Evolutionary conservation across 2,113 vertebrate genomes (phyloP).

Genomic region (Lampris megalopsis): DNA sequence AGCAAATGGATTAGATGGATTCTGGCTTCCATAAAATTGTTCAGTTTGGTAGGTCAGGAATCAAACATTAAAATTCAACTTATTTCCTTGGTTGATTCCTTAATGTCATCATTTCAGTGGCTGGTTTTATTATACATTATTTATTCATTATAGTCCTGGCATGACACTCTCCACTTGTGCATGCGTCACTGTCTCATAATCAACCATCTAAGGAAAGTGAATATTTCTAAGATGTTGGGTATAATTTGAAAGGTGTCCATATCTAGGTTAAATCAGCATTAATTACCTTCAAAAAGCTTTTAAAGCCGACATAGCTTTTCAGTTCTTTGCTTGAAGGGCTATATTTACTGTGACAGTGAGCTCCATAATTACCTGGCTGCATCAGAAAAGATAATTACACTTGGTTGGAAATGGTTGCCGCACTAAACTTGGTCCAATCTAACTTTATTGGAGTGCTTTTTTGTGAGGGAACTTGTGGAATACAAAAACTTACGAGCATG

Average conservation of each 20-base stretch:
- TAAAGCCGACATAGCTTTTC: not conserved
- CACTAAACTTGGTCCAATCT: not conserved
- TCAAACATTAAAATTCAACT: too few relatives aligned
- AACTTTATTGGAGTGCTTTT: not conserved
- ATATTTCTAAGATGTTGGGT: not conserved
- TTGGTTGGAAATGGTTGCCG: constrained; percentile 8
- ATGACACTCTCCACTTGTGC: too few relatives aligned
- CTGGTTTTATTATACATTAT: too few relatives aligned
- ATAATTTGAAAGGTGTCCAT: not conserved
- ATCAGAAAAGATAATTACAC: constrained; percentile 50
- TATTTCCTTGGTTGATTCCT: too few relatives aligned
- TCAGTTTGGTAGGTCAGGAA: too few relatives aligned
- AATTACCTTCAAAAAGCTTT: not conserved
- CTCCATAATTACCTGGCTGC: constrained; percentile 5
- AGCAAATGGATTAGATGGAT: too few relatives aligned
- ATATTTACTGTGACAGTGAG: constrained; percentile 14
- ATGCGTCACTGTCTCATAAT: too few relatives aligned
- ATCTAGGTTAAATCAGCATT: constrained; percentile 9
- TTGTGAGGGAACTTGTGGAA: not conserved
- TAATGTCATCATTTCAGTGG: too few relatives aligned
- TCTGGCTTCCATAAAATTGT: too few relatives aligned
- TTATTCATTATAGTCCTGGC: too few relatives aligned
- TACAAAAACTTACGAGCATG: too few relatives aligned
- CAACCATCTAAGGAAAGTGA: too few relatives aligned
- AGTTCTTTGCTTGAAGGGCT: not conserved